phyloP scores from a whole-genome alignment of 2,888 invertebrate genomes.

The Anarsia innoxiella region DNA sequence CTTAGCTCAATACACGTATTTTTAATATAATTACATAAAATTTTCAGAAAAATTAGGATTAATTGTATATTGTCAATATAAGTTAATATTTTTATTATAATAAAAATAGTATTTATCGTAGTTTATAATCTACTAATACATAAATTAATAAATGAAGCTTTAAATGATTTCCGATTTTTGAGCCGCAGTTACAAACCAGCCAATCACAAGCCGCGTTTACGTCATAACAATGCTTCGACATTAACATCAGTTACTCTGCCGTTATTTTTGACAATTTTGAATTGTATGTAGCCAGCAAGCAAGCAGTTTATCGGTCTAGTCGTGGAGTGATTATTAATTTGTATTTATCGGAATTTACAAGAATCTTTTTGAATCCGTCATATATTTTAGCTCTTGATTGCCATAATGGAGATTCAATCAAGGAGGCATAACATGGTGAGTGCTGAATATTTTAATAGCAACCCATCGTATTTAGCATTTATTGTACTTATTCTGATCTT shows the following conservation, averaged over 20 bases:
- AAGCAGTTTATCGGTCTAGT: slow-evolving; percentile 1
- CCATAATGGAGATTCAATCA: slow-evolving; percentile 48
- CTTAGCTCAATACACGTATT: too few species aligned
- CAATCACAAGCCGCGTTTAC: slow-evolving; percentile 9
- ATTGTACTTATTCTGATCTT: slow-evolving; percentile 5
- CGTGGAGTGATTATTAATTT: too few species aligned
- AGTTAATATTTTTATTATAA: too few species aligned
- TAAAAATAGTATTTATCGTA: too few species aligned
- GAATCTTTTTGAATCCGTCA: not conserved
- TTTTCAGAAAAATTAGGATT: too few species aligned
- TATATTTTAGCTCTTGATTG: too few species aligned
- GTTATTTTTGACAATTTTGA: slow-evolving; percentile 10
- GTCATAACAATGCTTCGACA: not conserved
- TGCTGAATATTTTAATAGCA: slow-evolving; percentile 10
- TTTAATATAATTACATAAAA: too few species aligned
- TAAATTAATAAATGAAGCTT: too few species aligned
- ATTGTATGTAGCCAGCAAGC: too few species aligned
- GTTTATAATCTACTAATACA: too few species aligned
- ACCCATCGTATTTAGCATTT: slow-evolving; percentile 4
- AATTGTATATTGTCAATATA: too few species aligned
- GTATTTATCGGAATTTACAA: not conserved
- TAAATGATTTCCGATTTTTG: too few species aligned
- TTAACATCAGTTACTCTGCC: slow-evolving; percentile 7
- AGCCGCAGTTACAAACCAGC: not conserved
- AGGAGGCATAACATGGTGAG: slow-evolving; percentile 51